Percentiles rank a stretch among this genome's conserved stretches.
Conservation (phyloP, 2,797 vertebrate genomes). For the Rhinogobio ventralis region DNA sequence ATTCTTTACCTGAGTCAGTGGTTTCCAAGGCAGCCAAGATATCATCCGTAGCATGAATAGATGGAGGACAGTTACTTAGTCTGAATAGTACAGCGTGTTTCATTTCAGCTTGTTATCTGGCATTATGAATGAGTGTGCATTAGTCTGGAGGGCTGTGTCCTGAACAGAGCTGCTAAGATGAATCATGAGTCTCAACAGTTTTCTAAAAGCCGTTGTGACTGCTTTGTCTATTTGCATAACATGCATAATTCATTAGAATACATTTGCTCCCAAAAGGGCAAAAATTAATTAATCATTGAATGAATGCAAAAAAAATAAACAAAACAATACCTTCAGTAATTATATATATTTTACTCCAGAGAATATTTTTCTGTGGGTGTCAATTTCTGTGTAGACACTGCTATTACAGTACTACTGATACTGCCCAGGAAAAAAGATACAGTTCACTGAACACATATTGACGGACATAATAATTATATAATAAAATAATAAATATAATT, state of each 20-base stretch:
- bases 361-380: not conserved
- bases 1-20: constrained; percentile 37
- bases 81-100: constrained; percentile 14
- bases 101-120: constrained; percentile 36
- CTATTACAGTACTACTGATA: not conserved
- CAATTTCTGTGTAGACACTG: not conserved
- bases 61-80: constrained; percentile 15
- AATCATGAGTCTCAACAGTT: not conserved
- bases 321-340: not conserved
- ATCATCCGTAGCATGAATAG: constrained; percentile 17
- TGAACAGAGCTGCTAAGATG: constrained; percentile 26
- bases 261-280: constrained; percentile 7
- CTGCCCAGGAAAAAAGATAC: not conserved
- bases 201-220: constrained; percentile 22
- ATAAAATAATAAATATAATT: too few relatives aligned
- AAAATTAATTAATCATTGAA: constrained; percentile 30
- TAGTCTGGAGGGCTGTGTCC: constrained; percentile 2
- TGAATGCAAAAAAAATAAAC: not conserved
- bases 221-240: constrained; percentile 34
- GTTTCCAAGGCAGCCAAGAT: constrained; percentile 38
- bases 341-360: not conserved
- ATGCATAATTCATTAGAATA: constrained; percentile 29
- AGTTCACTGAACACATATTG: not conserved
- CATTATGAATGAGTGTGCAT: constrained; percentile 39
- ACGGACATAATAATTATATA: too few relatives aligned